Evolutionary conservation across 2,113 vertebrate genomes (phyloP).

Genomic region (Todiramphus saurophagus): DNA sequence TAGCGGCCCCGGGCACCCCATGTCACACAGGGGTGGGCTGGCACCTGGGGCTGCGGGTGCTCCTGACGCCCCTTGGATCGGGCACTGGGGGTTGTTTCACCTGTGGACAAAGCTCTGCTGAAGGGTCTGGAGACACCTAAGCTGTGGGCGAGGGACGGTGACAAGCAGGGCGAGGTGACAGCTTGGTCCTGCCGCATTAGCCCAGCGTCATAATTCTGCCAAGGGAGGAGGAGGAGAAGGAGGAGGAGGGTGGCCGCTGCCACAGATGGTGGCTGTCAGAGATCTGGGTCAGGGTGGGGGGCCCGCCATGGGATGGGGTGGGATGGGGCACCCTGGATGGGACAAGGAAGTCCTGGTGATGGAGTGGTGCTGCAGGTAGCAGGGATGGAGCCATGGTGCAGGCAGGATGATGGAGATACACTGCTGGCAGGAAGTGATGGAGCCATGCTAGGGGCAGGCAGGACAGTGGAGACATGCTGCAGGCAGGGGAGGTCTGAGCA

Average conservation of each 20-base stretch:
- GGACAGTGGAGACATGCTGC: fast-evolving
- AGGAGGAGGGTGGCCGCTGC: constrained; percentile 67
- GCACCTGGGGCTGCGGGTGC: fast-evolving
- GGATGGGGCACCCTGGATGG: not conserved
- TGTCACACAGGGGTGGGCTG: fast-evolving
- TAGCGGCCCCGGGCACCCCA: fast-evolving
- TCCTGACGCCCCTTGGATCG: fast-evolving
- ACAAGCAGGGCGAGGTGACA: constrained; percentile 74
- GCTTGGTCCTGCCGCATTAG: constrained; percentile 73
- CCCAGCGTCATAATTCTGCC: constrained; percentile 71
- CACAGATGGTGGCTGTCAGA: constrained; percentile 75
- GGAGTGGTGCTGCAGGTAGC: not conserved
- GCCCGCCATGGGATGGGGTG: not conserved
- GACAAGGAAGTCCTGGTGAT: fast-evolving
- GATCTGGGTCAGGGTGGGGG: constrained; percentile 73
- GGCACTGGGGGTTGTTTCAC: not conserved
- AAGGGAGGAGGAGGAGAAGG: constrained; percentile 65
- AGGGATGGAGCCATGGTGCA: not conserved
- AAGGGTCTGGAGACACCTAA: constrained; percentile 63
- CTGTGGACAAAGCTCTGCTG: constrained; percentile 45
- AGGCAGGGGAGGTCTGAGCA: no score
- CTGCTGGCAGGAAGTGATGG: no score
- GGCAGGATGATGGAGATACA: not conserved
- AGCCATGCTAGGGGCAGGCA: not conserved
- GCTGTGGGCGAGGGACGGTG: constrained; percentile 56